Evolutionary conservation across 2,113 vertebrate genomes (phyloP).

Genomic region (Brachyhypopomus occidentalis): DNA sequence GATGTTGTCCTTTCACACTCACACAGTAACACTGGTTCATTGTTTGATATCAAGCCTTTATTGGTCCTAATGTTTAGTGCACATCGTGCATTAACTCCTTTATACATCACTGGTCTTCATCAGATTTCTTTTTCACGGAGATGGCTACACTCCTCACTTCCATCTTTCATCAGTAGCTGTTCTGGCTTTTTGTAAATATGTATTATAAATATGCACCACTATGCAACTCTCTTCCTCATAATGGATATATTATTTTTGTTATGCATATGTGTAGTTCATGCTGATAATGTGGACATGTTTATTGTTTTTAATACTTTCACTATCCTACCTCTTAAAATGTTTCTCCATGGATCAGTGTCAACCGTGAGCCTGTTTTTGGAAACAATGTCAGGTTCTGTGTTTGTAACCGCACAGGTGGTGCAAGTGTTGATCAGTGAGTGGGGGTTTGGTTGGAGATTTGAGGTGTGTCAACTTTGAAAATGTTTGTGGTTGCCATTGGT

Average conservation of each 20-base stretch:
- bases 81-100: no score
- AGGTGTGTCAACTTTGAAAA: slow-evolving; percentile 22
- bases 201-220: no score
- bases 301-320: not conserved
- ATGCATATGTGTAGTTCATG: not conserved
- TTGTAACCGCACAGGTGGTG: slow-evolving; percentile 35
- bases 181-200: no score
- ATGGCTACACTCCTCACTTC: no score
- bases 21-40: no score
- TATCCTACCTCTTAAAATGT: no score
- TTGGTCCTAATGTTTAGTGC: no score
- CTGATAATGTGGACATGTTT: not conserved
- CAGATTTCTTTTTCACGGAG: no score
- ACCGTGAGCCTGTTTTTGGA: slow-evolving; percentile 43
- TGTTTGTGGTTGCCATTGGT: slow-evolving; percentile 36
- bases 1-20: no score
- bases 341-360: slow-evolving; percentile 28
- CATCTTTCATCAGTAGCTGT: no score
- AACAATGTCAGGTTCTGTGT: slow-evolving; percentile 29
- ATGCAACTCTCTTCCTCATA: not conserved
- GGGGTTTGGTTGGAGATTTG: slow-evolving; percentile 40
- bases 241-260: not conserved
- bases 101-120: no score
- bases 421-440: slow-evolving; percentile 42
- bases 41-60: no score